A percentile compares a stretch with the other conserved stretches of the same genome.
phyloP scores from a whole-genome alignment of 2,888 invertebrate genomes.

The Meghimatium bilineatum region DNA sequence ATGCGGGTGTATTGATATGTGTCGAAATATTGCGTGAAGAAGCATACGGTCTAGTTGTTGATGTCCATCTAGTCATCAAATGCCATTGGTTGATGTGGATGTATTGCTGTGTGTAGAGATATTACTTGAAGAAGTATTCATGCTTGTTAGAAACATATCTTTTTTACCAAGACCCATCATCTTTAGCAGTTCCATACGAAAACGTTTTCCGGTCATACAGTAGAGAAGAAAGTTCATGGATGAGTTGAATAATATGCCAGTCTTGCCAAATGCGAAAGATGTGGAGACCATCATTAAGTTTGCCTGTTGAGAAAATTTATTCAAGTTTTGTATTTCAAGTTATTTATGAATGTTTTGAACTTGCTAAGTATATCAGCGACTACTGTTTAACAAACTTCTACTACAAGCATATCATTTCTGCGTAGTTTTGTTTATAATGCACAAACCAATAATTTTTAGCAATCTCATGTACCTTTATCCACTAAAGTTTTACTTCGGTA shows the following conservation, averaged over 20 bases:
- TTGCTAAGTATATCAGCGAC: background rate
- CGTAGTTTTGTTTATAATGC: no score
- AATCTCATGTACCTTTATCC: no score
- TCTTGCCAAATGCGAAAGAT: conserved; percentile 62
- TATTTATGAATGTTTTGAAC: background rate
- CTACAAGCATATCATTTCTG: background rate
- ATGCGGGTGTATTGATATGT: no score
- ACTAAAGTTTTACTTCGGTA: no score
- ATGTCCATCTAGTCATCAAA: no score
- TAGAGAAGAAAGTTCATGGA: conserved; percentile 58
- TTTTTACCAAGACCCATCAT: conserved; percentile 30
- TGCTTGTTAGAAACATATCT: conserved; percentile 15
- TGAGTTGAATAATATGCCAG: conserved; percentile 68
- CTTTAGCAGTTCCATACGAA: conserved; percentile 59
- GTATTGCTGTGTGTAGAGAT: background rate
- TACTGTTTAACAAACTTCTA: background rate
- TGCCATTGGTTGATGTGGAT: background rate
- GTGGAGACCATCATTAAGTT: conserved; percentile 58
- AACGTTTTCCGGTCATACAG: conserved; percentile 54
- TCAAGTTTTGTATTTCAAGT: background rate
- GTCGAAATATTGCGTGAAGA: no score
- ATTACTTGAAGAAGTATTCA: conserved; percentile 1
- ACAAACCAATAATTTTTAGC: no score
- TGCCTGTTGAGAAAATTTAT: conserved; percentile 47
- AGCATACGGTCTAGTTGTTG: no score